Evolutionary conservation across 1,140 invertebrate species (phyloP).

Genomic region (Drosophila sp.): DNA sequence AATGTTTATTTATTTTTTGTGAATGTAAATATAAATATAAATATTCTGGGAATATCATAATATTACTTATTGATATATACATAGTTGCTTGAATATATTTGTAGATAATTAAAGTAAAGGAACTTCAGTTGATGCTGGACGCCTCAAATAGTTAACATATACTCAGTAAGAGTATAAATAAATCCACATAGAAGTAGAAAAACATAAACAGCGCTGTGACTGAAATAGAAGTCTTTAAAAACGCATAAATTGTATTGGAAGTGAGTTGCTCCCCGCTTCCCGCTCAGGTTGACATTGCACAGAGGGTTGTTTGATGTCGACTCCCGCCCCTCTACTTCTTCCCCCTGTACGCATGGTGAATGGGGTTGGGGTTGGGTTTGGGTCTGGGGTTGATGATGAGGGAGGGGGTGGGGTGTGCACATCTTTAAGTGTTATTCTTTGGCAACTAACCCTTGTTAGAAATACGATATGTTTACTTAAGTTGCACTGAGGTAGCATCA

Average conservation of each 20-base stretch:
- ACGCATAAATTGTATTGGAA: constrained; percentile 72
- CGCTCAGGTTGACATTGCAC: constrained; percentile 40
- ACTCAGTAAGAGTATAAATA: constrained; percentile 5
- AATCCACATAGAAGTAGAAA: constrained; percentile 22
- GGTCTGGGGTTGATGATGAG: too few species aligned
- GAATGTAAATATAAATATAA: too few species aligned
- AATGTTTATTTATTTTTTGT: too few species aligned
- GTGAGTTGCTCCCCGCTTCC: constrained; percentile 6
- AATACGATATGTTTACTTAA: constrained; percentile 75
- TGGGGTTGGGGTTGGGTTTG: too few species aligned
- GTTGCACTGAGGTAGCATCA: constrained; percentile 23
- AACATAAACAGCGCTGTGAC: constrained; percentile 30
- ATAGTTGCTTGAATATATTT: too few species aligned
- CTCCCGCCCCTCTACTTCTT: background rate
- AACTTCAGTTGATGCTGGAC: background rate
- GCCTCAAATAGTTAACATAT: background rate
- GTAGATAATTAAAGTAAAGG: too few species aligned
- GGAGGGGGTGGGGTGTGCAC: constrained; percentile 7
- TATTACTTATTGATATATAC: too few species aligned
- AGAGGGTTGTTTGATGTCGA: constrained; percentile 47
- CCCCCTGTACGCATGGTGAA: background rate
- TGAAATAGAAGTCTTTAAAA: constrained; percentile 66
- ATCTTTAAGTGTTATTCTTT: constrained; percentile 75
- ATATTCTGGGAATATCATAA: too few species aligned
- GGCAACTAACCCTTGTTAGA: constrained; percentile 67